Evolutionary conservation across 2,888 invertebrate species (phyloP), one percentile per base, ranked within the genome.

Genomic region (Capitulum mitella): DNA sequence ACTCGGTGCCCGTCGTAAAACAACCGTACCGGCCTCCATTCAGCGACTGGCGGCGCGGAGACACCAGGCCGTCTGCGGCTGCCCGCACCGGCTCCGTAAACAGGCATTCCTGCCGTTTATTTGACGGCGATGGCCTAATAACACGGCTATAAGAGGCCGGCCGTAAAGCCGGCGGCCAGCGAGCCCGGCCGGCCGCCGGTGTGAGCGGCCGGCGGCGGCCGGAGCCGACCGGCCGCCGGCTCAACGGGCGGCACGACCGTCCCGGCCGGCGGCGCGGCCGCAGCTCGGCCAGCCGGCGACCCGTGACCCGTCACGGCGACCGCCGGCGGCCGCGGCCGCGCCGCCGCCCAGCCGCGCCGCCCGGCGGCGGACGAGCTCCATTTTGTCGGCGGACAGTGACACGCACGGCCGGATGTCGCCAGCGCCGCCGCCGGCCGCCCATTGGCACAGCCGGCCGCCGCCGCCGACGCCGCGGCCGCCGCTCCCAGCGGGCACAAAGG

Each of bases 111-210:
- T 14, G 61, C 10, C 61, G 32, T 26, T 61, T 26, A 61, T 61
- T 8, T 26, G n/a, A 61, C n/a, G 32, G 8, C 61, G 61, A 61
- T 61, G 61, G n/a, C 61, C 61, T 61, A 61, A 61, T 61, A 61
- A 61, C 32, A 16, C 29, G 61, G 29, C n/a, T 29, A 61, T 61
- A 61, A 32, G 61, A 14, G 32, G 61, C 61, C 61, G 61, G 32
- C 61, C 26, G 14, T 61, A 61, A 61, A 61, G 29, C 61, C 14
- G 61, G 61, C 61, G 29, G 61, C 32, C 61, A 32, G 32, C 3
- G 29, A 1, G 61, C 61, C 29, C 29, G 32, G 61, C 10, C 61
- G 3, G 14, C 61, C 61, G 29, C 29, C 14, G 32, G 32, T 12
- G 61, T 61, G 10, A 54, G 22, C 61, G 12, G 61, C 61, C 14